Evolutionary conservation across 2,888 invertebrate species (phyloP), one percentile per base, ranked within the genome.

Genomic region (Andrena praecox): DNA sequence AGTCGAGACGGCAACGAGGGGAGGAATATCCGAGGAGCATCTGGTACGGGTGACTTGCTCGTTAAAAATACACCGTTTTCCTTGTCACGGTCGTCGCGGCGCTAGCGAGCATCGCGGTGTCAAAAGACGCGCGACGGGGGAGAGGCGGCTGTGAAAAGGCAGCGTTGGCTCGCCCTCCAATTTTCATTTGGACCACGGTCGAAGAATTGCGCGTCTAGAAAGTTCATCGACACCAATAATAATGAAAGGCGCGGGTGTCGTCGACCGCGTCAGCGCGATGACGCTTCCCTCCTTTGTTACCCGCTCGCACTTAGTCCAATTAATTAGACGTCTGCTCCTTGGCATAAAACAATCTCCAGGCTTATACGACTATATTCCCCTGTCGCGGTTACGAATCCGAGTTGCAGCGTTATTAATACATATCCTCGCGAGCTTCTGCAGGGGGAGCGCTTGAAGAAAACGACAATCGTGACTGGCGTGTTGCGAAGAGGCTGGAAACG

Each of bases 161-260:
- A 27, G 20, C 48, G 27, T 29, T 12, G 29, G 31, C 42, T 1
- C 20, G 64, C 52, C 48, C 63, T 52, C 52, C 62, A 84, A 75
- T 80, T 77, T 80, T 79, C 68, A 10, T 27, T 24, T 24, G 16
- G 56, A 7, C n/a, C 56, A 16, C 74, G 76, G 64, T 50, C 62
- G 69, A 68, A 64, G 78, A 80, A 85, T 89, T 81, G 76, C 84
- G 82, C 72, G 83, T 77, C 87, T 78, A 76, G 76, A 81, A 79
- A 84, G 89, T 90, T 91, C 89, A 89, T 91, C 89, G 90, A 89
- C 89, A 80, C 82, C 50, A 73, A 80, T 85, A 56, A 56, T 27
- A 85, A 79, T 80, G 83, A 84, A 80, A 82, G 80, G 75, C 80
- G 77, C 64, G 76, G 78, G 80, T 79, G 87, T 84, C 84, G 82